Evolutionary conservation across 1,140 invertebrate genomes (phyloP), one percentile per base, ranked within the genome.

Genomic region (Drosophila punjabiensis): DNA sequence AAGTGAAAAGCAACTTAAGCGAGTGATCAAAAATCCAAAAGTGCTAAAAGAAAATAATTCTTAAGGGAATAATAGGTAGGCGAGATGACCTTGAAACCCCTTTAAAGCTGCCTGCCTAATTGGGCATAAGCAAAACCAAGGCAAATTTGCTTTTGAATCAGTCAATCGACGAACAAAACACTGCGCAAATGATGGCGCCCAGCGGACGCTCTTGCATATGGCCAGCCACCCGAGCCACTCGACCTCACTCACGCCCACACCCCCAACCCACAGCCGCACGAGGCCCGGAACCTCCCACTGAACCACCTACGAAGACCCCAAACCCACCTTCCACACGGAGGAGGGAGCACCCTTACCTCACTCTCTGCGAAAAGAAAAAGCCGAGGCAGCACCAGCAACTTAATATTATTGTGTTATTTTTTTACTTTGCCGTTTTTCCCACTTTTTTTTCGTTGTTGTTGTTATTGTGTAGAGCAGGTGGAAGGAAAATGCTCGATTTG

Each of bases 131-230:
- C 50, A 68, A 43, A 53, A 24, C 48, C 63, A 67, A 28, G 48
- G 43, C 48, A 66, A 80, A 76, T 60, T 48, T 75, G 28, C 41
- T 66, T 48, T 61, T 33, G 50, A 83, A 83, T 74, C 70, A 83
- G 77, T 79, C 77, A 83, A 83, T 83, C 80, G 63, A 76, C 61
- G 55, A 67, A 70, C 68, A 81, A 45, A 75, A 82, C 76, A 81
- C 82, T 85, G 82, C 79, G 82, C 82, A 82, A 85, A 86, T 81
- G 79, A 68, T 75, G 82, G 79, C 82, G 78, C 79, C 82, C 78
- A 45, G 43, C 64, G 53, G 77, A 59, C 79, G 79, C 79, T 59
- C 60, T 65, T 81, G 64, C 82, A 77, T 84, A 62, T 71, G 81
- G 81, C 81, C 70, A 63, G 52, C 59, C 66, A 58, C 37, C 53